These are phyloP conservation scores for Drosophila histrio DNA, from an alignment of 2,888 invertebrate genomes.

Conservation along the genomic window DNA sequence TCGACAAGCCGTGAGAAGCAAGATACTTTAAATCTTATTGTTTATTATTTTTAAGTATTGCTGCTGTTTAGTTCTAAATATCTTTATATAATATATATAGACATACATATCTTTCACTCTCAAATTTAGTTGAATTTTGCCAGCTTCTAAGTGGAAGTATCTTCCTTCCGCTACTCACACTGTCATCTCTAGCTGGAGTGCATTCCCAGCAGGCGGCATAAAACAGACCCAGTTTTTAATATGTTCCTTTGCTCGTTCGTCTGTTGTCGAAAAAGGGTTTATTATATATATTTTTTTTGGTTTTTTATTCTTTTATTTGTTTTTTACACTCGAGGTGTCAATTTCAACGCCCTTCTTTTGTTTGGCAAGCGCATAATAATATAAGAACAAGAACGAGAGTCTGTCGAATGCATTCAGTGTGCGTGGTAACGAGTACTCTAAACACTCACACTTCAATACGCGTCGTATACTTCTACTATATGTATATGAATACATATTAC, in stretches of 20 bases:
- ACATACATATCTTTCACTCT: neutral
- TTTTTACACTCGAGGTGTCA: slow-evolving; percentile 81
- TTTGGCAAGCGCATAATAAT: slow-evolving; percentile 38
- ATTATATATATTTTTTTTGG: slow-evolving; percentile 13
- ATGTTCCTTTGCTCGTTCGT: slow-evolving; percentile 34
- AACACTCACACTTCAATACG: neutral
- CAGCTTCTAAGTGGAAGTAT: neutral
- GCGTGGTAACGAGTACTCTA: slow-evolving; percentile 1
- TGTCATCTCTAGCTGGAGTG: slow-evolving; percentile 44
- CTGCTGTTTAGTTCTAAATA: too few species aligned
- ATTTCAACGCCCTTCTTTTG: slow-evolving; percentile 83
- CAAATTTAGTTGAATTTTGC: neutral
- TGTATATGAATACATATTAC: slow-evolving; percentile 71
- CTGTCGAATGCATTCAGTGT: slow-evolving; percentile 36
- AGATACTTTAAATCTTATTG: too few species aligned
- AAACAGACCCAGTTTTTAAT: slow-evolving; percentile 53
- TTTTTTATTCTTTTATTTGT: slow-evolving; percentile 57
- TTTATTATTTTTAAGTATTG: too few species aligned
- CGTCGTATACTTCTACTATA: neutral
- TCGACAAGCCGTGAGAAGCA: too few species aligned
- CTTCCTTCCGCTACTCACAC: slow-evolving; percentile 18
- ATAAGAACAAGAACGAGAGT: slow-evolving; percentile 22
- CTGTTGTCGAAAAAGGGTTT: slow-evolving; percentile 57
- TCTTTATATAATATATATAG: too few species aligned
- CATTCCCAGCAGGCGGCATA: slow-evolving; percentile 43